Percentiles rank a stretch among this genome's conserved stretches.
These are phyloP conservation scores for Psittacula derbiana DNA, from an alignment of 2,797 vertebrate species.

Conservation along the genomic window DNA sequence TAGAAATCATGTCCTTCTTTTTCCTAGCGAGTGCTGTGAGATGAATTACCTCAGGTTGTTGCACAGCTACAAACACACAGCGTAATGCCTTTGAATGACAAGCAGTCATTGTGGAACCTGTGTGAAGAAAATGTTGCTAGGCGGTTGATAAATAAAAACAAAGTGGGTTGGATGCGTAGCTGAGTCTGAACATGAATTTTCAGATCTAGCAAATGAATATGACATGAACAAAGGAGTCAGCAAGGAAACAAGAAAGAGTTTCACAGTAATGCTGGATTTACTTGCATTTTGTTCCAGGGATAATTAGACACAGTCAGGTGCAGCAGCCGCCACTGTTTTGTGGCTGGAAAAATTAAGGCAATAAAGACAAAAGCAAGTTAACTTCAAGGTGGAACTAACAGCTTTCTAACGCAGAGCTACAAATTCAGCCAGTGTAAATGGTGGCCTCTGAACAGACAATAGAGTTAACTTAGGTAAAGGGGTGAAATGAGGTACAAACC, in stretches of 20 bases:
- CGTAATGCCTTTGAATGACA: neutral
- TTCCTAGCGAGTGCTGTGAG: neutral
- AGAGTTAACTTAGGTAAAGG: neutral
- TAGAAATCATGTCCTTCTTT: neutral
- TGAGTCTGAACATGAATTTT: constrained; percentile 75
- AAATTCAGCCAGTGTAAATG: neutral
- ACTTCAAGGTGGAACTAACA: constrained; percentile 54
- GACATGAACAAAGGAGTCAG: constrained; percentile 40
- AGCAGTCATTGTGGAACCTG: neutral
- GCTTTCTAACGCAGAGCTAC: neutral
- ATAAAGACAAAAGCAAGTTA: constrained; percentile 58
- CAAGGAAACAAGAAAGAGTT: constrained; percentile 69
- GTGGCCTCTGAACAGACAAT: neutral
- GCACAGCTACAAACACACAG: constrained; percentile 25
- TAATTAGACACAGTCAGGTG: constrained; percentile 69
- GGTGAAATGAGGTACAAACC: neutral
- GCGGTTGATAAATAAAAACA: constrained; percentile 75
- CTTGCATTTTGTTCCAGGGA: constrained; percentile 43
- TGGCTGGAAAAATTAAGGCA: constrained; percentile 47
- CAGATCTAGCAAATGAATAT: constrained; percentile 51
- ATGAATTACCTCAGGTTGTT: neutral
- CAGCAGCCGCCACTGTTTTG: constrained; percentile 30
- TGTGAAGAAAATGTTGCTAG: constrained; percentile 70
- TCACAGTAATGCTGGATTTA: constrained; percentile 23
- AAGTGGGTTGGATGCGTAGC: constrained; percentile 36